Conservation (phyloP, 2,797 vertebrate genomes). For the Eptatretus atami region DNA sequence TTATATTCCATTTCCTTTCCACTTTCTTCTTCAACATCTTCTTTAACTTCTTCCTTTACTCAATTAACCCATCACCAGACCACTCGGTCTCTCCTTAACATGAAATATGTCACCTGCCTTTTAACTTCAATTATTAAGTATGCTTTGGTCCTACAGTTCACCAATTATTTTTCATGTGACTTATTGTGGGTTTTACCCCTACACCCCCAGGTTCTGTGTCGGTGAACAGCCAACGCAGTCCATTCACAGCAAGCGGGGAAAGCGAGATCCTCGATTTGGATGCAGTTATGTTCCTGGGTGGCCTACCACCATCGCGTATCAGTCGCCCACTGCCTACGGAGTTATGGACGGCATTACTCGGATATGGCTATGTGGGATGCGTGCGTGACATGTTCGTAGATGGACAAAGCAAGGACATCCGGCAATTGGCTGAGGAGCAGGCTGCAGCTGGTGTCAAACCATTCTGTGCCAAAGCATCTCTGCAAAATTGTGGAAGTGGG, state of each 20-base stretch:
- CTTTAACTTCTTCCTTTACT: no score
- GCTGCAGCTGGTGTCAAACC: slow-evolving; percentile 82
- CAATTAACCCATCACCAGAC: no score
- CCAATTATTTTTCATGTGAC: no score
- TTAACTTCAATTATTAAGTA: no score
- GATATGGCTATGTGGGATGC: slow-evolving; percentile 86
- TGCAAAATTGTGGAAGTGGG: slow-evolving; percentile 77
- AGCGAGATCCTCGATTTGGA: slow-evolving; percentile 89
- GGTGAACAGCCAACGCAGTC: slow-evolving; percentile 74
- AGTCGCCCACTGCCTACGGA: slow-evolving; percentile 77
- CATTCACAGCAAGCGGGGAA: slow-evolving; percentile 82
- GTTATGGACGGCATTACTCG: slow-evolving; percentile 94
- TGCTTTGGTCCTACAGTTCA: no score
- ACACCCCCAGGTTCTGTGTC: slow-evolving; percentile 52
- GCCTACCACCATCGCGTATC: slow-evolving; percentile 50
- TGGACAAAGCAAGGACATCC: slow-evolving; percentile 79
- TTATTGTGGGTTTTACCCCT: no score
- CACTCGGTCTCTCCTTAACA: no score
- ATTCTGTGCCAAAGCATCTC: slow-evolving; percentile 42
- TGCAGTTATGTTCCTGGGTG: slow-evolving; percentile 83
- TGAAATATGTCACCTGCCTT: no score
- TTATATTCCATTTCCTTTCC: no score
- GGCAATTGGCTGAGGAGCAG: slow-evolving; percentile 69
- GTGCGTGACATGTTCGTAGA: slow-evolving; percentile 87
- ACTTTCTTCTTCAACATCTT: no score